Base-by-base conservation (phyloP, 2,797 vertebrate genomes). In the Ctenochaetus hawaiiensis region DNA sequence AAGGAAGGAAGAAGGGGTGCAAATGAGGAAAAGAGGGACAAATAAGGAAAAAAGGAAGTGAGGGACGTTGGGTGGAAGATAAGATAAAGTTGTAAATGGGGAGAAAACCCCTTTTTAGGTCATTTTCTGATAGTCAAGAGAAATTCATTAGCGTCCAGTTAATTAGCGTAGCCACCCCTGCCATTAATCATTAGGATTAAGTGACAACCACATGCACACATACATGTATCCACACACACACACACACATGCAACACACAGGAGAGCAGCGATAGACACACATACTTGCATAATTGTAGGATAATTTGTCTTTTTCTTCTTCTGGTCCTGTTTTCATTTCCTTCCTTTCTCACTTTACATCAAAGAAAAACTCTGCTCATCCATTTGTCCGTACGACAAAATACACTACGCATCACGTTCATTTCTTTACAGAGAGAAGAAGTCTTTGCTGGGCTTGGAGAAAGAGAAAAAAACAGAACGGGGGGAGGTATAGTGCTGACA, bases 401-500 rank as follows among this genome's bases (percentile, higher is more conserved):
- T 54, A 65, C 66, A 62, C 51, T 22, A 58, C 45, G 26, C 63
- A 73, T 81, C 67, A 59, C 77, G 61, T 75, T 54, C 72, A 74
- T 75, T 88, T 88, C 80, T 81, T 73, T 75, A 30, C 73, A 73
- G 53, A 48, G 66, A 80, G 65, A 70, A 56, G 62, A 76, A 78
- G 71, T 83, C 44, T 37, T 51, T 67, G 67, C 65, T 57, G 59
- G 71, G 57, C 77, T 68, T 74, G 66, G 48, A 64, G 66, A 47
- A 73, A 52, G 23, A 20, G 22, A 60, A 72, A 76, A 72, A 67
- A 62, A 44, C 68, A 39, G 58, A 62, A 66, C 56, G 61, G 59
- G 66, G 63, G 37, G 75, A 75, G 81, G 78, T 73, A 85, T 93
- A 89, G 86, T 92, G 93, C 91, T 93, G 92, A 93, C 91, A 91